These are phyloP conservation scores for Charina bottae DNA, from an alignment of 2,113 vertebrate genomes.

Conservation along the genomic window DNA sequence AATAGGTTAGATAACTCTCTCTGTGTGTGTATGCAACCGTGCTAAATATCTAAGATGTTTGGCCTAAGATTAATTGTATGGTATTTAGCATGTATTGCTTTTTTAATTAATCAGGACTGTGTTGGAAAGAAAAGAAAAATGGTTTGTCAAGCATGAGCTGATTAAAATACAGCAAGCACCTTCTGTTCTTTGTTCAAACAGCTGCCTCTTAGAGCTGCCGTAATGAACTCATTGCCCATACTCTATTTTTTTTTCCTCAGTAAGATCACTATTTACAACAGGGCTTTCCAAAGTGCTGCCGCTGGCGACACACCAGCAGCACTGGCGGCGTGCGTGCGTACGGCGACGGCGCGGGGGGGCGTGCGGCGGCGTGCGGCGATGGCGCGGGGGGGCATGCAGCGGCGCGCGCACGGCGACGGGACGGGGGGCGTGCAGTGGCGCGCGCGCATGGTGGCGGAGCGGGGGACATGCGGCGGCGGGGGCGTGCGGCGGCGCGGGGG, in stretches of 20 bases:
- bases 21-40: not conserved
- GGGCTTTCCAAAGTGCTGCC: too few relatives aligned
- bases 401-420: too few relatives aligned
- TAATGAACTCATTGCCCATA: conserved; percentile 44
- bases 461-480: too few relatives aligned
- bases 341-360: too few relatives aligned
- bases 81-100: conserved; percentile 31
- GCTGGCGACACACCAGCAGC: too few relatives aligned
- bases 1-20: conserved; percentile 8
- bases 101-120: conserved; percentile 48
- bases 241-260: conserved; percentile 29
- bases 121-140: conserved; percentile 49
- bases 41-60: conserved; percentile 3
- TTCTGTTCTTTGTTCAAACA: conserved; percentile 57
- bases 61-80: not conserved
- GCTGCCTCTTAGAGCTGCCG: conserved; percentile 41
- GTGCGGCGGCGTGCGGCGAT: too few relatives aligned
- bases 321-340: too few relatives aligned
- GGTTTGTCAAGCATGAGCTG: conserved; percentile 28
- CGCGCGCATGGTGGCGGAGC: too few relatives aligned
- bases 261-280: conserved; percentile 51
- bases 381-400: too few relatives aligned
- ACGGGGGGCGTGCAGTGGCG: too few relatives aligned
- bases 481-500: too few relatives aligned
- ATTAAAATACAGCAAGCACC: conserved; percentile 48